A percentile compares a stretch with the other conserved stretches of the same genome.
Evolutionary conservation across 2,797 vertebrate genomes (phyloP).

Genomic region (Myotis myotis): DNA sequence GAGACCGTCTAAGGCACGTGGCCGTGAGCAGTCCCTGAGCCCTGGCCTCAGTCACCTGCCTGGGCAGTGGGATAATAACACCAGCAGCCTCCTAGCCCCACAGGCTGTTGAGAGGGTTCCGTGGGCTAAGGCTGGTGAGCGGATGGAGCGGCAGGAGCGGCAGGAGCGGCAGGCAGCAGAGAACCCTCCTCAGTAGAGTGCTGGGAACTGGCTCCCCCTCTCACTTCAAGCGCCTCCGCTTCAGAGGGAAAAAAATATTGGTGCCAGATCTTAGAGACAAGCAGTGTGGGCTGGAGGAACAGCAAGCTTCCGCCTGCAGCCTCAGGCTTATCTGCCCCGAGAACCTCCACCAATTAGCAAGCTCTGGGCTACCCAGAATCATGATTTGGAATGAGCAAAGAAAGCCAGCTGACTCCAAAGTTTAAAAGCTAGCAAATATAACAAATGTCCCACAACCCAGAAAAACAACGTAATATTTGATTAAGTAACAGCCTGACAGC

Average conservation of each 20-base stretch:
- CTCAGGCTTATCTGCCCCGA: neutral
- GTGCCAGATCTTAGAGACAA: neutral
- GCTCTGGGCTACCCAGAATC: neutral
- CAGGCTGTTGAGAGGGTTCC: neutral
- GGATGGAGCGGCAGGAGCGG: neutral
- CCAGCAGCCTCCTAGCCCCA: neutral
- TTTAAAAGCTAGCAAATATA: neutral
- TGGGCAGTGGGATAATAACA: neutral
- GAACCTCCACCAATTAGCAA: rapidly evolving
- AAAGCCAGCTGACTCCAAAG: neutral
- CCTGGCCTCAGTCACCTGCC: neutral
- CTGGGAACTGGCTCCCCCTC: neutral
- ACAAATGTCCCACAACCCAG: neutral
- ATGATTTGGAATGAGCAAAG: neutral
- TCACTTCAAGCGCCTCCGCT: neutral
- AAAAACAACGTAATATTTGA: neutral
- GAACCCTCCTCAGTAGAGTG: rapidly evolving
- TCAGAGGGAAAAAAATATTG: neutral
- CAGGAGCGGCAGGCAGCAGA: neutral
- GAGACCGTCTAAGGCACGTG: neutral
- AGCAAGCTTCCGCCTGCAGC: neutral
- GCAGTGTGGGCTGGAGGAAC: neutral
- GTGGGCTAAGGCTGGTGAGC: neutral
- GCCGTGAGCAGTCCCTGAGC: neutral
- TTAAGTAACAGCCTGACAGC: neutral